Evolutionary conservation across 2,797 vertebrate genomes (phyloP), one percentile per base, ranked within the genome.

Genomic region (Coluber constrictor): DNA sequence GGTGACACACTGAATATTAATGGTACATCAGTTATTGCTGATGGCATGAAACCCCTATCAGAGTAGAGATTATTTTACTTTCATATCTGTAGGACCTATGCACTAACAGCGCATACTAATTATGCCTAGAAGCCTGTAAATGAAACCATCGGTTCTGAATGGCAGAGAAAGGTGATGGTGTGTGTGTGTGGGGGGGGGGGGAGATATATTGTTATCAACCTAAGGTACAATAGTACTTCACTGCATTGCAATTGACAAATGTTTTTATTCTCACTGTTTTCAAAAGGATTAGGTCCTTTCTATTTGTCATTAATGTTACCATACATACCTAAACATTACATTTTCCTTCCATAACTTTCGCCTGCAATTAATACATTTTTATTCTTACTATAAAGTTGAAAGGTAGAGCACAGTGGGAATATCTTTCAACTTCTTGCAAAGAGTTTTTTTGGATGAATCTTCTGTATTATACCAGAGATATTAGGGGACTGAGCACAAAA

Each of bases 1-100:
- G 93, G 16, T 32, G 91, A 96, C 95, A 57, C 93, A 37, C 57
- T 93, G 55, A 63, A 54, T 51, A 83, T 94, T 96, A 94, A 8
- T 94, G 5, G n/a, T 56, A 18, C 15, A 32, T 61, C 60, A n/a
- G 0, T 87, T 91, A 94, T 94, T 95, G 29, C 92, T 94, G 93
- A 94, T 92, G 25, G 4, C 94, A 0, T 92, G 25, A 92, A 18
- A 56, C 9, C 70, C 7, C 0, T 93, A 66, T 94, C 91, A 87
- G 90, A 94, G 51, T 86, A 94, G 92, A 94, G 8, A 86, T 51
- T 90, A 63, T 90, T 96, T n/a, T 88, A 89, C 90, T 9, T 29
- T 93, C 90, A 88, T 32, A n/a, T 95, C 25, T 59, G 1, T 11
- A 95, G 91, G 74, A 94, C 57, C 70, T 90, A 89, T 94, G 63